Percentiles rank a stretch among this genome's conserved stretches.
Evolutionary conservation across 2,113 vertebrate genomes (phyloP).

Genomic region (Onychorhynchus coronatus): DNA sequence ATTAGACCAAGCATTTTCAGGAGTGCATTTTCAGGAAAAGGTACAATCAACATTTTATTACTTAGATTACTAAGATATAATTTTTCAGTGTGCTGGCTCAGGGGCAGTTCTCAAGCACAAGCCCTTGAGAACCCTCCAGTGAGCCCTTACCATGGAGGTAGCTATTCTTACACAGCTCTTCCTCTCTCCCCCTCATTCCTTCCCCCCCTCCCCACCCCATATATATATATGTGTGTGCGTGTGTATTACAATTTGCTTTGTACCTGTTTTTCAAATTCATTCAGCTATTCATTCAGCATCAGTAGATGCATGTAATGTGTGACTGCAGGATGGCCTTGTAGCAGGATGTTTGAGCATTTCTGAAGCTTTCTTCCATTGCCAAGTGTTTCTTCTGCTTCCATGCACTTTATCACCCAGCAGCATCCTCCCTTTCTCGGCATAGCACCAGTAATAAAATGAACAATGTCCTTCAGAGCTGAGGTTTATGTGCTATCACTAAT

Average conservation of each 20-base stretch:
- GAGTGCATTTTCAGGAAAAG: neutral
- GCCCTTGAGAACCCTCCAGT: neutral
- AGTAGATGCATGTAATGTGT: neutral
- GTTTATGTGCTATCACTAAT: conserved; percentile 41
- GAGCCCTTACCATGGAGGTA: neutral
- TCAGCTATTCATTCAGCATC: neutral
- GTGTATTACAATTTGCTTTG: neutral
- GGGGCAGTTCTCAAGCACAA: neutral
- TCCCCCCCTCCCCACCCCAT: no score
- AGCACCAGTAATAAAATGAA: conserved; percentile 21
- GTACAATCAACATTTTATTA: neutral
- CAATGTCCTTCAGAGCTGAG: neutral
- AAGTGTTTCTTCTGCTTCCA: neutral
- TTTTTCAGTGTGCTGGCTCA: neutral
- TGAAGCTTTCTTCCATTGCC: neutral
- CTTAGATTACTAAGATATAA: neutral
- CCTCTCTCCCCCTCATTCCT: neutral
- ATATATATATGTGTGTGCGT: no score
- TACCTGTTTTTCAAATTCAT: neutral
- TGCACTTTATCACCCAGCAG: neutral
- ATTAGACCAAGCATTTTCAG: neutral
- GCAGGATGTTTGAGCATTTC: neutral
- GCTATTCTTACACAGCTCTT: neutral
- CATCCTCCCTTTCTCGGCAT: neutral
- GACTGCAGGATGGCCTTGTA: neutral